phyloP scores from a whole-genome alignment of 2,888 invertebrate species.

The Iselma pallidipennis region DNA sequence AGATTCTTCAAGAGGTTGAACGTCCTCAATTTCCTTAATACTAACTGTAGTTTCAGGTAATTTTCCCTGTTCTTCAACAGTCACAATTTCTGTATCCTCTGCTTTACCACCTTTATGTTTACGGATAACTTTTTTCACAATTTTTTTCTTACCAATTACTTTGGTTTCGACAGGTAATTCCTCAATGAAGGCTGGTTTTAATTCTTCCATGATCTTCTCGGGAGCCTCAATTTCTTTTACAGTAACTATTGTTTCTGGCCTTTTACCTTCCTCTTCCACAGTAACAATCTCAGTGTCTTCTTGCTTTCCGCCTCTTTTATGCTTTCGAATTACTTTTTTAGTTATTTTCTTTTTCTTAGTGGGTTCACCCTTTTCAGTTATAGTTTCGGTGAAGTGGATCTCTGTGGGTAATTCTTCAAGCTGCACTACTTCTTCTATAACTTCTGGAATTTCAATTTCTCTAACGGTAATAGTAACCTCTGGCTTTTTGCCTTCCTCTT shows the following conservation, averaged over 20 bases:
- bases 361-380: slow-evolving; percentile 32
- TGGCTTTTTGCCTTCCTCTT: slow-evolving; percentile 56
- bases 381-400: slow-evolving; percentile 36
- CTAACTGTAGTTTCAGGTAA: slow-evolving; percentile 46
- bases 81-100: slow-evolving; percentile 56
- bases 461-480: slow-evolving; percentile 53
- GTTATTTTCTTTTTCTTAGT: slow-evolving; percentile 24
- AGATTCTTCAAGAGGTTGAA: not conserved
- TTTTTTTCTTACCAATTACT: slow-evolving; percentile 36
- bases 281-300: slow-evolving; percentile 53
- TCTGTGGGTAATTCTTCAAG: slow-evolving; percentile 47
- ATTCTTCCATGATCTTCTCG: slow-evolving; percentile 53
- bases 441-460: slow-evolving; percentile 46
- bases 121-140: slow-evolving; percentile 47
- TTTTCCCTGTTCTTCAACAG: slow-evolving; percentile 44
- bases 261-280: slow-evolving; percentile 39
- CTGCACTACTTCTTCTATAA: slow-evolving; percentile 15
- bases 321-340: slow-evolving; percentile 49
- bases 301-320: slow-evolving; percentile 50
- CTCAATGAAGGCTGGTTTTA: slow-evolving; percentile 46
- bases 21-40: slow-evolving; percentile 26
- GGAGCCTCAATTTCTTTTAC: slow-evolving; percentile 54
- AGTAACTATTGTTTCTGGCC: slow-evolving; percentile 42
- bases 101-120: slow-evolving; percentile 51
- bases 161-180: slow-evolving; percentile 40